Evolutionary conservation across 1,140 invertebrate species (phyloP).

Genomic region (Polypedilum vanderplanki): DNA sequence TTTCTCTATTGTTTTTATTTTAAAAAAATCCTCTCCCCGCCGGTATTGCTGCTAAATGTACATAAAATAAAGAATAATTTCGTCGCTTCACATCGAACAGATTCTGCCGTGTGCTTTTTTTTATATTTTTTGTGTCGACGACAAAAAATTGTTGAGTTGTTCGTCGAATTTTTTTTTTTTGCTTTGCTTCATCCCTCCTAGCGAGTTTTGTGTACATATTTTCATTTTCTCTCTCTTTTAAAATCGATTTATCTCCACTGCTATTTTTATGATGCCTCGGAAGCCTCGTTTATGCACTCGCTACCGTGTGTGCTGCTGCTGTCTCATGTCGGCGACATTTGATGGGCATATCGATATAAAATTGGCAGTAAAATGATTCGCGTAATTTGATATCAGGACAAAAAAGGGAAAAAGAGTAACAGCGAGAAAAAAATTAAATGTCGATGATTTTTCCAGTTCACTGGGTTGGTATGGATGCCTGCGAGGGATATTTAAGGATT

Average conservation of each 20-base stretch:
- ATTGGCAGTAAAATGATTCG: slow-evolving; percentile 12
- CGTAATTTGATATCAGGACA: slow-evolving; percentile 3
- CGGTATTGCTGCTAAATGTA: too few species aligned
- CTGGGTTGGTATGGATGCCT: not conserved
- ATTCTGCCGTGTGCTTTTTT: too few species aligned
- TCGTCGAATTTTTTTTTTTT: too few species aligned
- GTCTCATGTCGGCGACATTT: slow-evolving; percentile 8
- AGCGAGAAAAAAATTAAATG: not conserved
- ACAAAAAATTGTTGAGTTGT: too few species aligned
- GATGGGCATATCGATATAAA: slow-evolving; percentile 17
- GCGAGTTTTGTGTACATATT: too few species aligned
- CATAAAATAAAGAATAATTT: too few species aligned
- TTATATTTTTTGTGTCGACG: too few species aligned
- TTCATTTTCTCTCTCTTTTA: not conserved
- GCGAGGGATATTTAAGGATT: too few species aligned
- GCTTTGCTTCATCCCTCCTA: too few species aligned
- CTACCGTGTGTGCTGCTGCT: not conserved
- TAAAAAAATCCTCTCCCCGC: too few species aligned
- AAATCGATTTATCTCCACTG: slow-evolving; percentile 5
- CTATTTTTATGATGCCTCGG: slow-evolving; percentile 16
- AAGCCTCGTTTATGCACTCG: not conserved
- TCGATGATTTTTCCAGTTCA: not conserved
- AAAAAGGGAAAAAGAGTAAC: not conserved
- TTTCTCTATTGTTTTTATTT: too few species aligned
- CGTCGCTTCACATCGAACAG: too few species aligned